Evolutionary conservation across 2,888 invertebrate genomes (phyloP).

Genomic region (Amphiduros pacificus): DNA sequence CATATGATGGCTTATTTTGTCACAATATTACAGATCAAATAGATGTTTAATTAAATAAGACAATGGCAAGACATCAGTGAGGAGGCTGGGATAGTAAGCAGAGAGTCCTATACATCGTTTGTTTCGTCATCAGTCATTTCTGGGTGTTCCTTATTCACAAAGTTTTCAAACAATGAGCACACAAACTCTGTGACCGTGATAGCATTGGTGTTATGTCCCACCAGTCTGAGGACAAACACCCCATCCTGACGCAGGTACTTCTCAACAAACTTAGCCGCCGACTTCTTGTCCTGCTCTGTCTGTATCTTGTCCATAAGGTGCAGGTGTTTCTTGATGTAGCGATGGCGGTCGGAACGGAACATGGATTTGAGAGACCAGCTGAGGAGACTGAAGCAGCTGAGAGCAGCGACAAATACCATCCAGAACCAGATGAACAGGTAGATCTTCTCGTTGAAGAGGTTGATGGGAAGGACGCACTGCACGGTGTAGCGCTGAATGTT

Average conservation of each 20-base stretch:
- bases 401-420: slow-evolving; percentile 59
- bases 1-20: too few species aligned
- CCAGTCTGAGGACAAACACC: slow-evolving; percentile 56
- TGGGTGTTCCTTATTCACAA: slow-evolving; percentile 21
- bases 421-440: slow-evolving; percentile 63
- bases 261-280: slow-evolving; percentile 40
- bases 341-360: slow-evolving; percentile 23
- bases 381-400: slow-evolving; percentile 58
- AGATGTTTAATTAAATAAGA: too few species aligned
- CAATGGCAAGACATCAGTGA: too few species aligned
- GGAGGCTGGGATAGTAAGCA: too few species aligned
- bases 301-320: slow-evolving; percentile 23
- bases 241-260: slow-evolving; percentile 58
- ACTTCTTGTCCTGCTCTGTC: slow-evolving; percentile 40
- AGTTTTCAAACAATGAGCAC: slow-evolving; percentile 56
- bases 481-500: slow-evolving; percentile 61
- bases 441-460: slow-evolving; percentile 44
- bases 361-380: slow-evolving; percentile 54
- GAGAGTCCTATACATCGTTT: too few species aligned
- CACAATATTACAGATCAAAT: too few species aligned
- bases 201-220: slow-evolving; percentile 59
- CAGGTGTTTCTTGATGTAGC: slow-evolving; percentile 44
- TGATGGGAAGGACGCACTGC: slow-evolving; percentile 55
- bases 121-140: too few species aligned
- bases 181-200: slow-evolving; percentile 58